These are phyloP conservation scores for Calonectris borealis DNA, from an alignment of 2,113 vertebrate species.

Conservation along the genomic window DNA sequence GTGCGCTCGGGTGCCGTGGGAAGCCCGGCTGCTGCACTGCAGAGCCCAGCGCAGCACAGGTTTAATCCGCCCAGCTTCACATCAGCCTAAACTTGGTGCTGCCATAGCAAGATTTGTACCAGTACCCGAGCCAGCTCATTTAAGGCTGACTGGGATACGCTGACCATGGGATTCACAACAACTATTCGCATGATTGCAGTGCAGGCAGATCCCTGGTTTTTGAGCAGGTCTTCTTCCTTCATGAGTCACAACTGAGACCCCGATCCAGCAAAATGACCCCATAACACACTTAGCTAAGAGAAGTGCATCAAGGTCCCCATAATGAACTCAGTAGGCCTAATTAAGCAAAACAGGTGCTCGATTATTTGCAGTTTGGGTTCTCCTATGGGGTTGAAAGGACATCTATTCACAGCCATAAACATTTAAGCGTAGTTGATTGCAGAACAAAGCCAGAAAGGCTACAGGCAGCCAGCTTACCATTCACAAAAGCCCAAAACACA, in stretches of 20 bases:
- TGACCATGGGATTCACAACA: neutral
- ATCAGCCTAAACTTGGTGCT: neutral
- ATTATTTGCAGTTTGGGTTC: neutral
- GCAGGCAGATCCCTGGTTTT: neutral
- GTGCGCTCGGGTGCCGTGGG: accelerated
- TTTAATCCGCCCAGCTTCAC: neutral
- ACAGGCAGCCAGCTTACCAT: neutral
- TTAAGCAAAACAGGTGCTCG: neutral
- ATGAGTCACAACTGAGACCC: neutral
- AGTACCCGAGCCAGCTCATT: neutral
- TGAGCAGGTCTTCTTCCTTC: neutral
- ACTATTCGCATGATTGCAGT: neutral
- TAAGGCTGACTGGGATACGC: neutral
- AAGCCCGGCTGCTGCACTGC: neutral
- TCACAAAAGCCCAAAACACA: neutral
- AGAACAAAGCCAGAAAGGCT: neutral
- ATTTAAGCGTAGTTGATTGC: neutral
- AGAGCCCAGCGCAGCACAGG: neutral
- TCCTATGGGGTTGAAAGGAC: neutral
- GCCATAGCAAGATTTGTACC: neutral
- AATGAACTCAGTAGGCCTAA: neutral
- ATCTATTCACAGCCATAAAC: neutral
- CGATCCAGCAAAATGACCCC: neutral
- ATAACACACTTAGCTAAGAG: neutral
- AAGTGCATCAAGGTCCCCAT: neutral